Base-by-base conservation (phyloP, 2,888 invertebrate species). In the Hypolimnas misippus region DNA sequence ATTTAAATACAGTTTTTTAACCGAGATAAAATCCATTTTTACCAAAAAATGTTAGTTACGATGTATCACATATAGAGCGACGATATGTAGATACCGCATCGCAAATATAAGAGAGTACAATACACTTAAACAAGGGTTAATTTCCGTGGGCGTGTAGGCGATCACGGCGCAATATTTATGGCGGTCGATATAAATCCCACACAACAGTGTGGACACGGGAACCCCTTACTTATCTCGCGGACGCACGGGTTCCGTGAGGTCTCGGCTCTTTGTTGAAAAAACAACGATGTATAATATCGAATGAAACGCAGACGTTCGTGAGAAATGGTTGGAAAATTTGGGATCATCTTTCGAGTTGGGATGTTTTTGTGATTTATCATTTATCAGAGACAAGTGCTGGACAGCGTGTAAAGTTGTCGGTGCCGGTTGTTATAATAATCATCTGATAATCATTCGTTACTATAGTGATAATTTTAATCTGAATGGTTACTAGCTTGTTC, bases 211-310 rank as follows among this genome's bases (percentile, higher is more conserved):
- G 73, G 73, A 70, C 74, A 74, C 71, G 33, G 42, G 21, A 79
- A 70, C 74, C 70, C 55, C 56, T 53, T 63, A 42, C 75, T 81
- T 81, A 81, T 79, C 77, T 74, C 74, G 76, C 72, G 25, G 72
- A 70, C 44, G 33, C 55, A 57, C 53, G 52, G 42, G n/a, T 35
- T 35, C 42, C 42, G 6, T 4, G 16, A 21, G 14, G 50, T 50
- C 40, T 8, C 12, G 38, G 42, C 55, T 56, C 57, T 42, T 56
- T 52, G 51, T 52, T 31, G 31, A 58, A 58, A 52, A 52, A 42
- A 44, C 49, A 7, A 21, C 29, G 49, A 49, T 49, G 21, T 49
- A 25, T 49, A 5, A 49, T 33, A 57, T 57, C 12, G 35, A 49
- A 49, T 49, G 35, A 10, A 8, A 4, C 14, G 25, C 49, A 49